Evolutionary conservation across 1,140 invertebrate genomes (phyloP).

Genomic region (Lamellibrachia luymesi): DNA sequence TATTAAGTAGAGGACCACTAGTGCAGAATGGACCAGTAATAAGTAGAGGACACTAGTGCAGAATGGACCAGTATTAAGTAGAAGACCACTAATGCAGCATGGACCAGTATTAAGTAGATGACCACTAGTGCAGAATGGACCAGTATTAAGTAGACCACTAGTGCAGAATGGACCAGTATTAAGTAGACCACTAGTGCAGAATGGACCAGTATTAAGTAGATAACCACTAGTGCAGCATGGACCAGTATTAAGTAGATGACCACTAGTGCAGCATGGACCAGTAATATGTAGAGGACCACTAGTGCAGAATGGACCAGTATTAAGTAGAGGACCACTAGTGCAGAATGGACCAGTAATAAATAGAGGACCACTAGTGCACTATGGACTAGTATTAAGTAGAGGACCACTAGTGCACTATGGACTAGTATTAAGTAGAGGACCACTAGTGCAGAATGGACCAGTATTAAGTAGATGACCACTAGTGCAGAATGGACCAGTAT

Average conservation of each 20-base stretch:
- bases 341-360: no score
- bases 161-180: not conserved
- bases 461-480: not conserved
- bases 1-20: not conserved
- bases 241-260: not conserved
- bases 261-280: not conserved
- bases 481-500: no score
- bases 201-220: no score
- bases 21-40: not conserved
- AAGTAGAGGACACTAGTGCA: not conserved
- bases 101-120: not conserved
- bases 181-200: not conserved
- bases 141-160: not conserved
- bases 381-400: not conserved
- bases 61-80: not conserved
- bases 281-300: no score
- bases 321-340: no score
- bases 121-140: not conserved
- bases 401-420: not conserved
- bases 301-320: no score
- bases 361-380: not conserved
- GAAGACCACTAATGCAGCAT: not conserved
- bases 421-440: not conserved
- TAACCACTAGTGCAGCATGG: no score
- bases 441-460: not conserved